Evolutionary conservation across 1,140 invertebrate species (phyloP), one percentile per base, ranked within the genome.

Genomic region (Lepidurus packardi): DNA sequence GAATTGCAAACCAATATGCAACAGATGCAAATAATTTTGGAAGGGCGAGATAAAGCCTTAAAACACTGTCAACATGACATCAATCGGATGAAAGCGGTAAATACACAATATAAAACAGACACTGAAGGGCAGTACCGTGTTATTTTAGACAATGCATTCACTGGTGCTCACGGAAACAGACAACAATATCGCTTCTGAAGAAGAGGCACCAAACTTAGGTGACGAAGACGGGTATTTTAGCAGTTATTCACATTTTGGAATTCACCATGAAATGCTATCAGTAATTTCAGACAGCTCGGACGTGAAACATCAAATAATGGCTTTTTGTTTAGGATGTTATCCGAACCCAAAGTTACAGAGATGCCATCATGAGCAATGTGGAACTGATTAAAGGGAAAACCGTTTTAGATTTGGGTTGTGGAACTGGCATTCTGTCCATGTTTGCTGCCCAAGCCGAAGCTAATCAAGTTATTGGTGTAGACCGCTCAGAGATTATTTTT

Each of bases 211-310:
- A 80, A 81, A 84, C 77, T 82, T 82, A 78, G 86, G 88, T 81
- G 85, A 88, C 79, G 92, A 94, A 82, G 89, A 90, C 81, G 89
- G 90, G 80, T 98, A 98, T 86, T 99, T 99, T 84, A 94, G 92
- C 84, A 94, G 95, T 5, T 99, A 99, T 85, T 93, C 95, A 79
- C 96, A 99, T 87, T 98, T 97, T 88, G 93, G 93, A 13, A 99
- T 99, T 83, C 98, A 99, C 88, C 94, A 97, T 86, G 95, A 95
- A 84, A 97, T 97, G 94, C 85, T 97, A 11, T 91, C 90, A 80
- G 92, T 91, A 87, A 86, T 84, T 85, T 79, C 24, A 9, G 65
- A n/a, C 9, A 42, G 42, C 9, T 47, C 41, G 43, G 16, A 84
- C 84, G 42, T 82, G 84, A 73, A 82, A 75, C 85, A 85, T 79